Evolutionary conservation across 1,140 invertebrate genomes (phyloP).

Genomic region (Pteromalus puparum): DNA sequence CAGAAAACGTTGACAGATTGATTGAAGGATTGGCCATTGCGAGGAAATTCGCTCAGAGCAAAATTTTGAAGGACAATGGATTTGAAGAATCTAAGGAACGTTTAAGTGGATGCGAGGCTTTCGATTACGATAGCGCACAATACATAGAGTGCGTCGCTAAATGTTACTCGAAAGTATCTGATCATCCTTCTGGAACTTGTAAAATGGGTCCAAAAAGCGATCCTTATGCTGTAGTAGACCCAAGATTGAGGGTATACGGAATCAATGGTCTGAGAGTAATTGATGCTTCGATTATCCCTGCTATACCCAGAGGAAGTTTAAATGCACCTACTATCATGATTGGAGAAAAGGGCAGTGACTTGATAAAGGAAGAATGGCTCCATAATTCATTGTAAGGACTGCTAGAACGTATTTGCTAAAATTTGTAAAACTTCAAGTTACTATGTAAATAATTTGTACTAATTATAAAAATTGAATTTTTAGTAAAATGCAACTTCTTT

Average conservation of each 20-base stretch:
- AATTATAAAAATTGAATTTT: too few relatives aligned
- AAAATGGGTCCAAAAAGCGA: not conserved
- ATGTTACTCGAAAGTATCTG: not conserved
- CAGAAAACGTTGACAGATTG: not conserved
- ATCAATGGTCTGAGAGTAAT: constrained; percentile 4
- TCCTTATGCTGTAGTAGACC: constrained; percentile 1
- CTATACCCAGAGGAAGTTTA: constrained; percentile 70
- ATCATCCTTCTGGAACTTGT: constrained; percentile 4
- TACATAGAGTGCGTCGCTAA: not conserved
- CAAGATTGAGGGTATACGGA: constrained; percentile 6
- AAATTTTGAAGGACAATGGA: not conserved
- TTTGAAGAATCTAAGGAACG: not conserved
- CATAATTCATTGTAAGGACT: not conserved
- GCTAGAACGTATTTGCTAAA: too few relatives aligned
- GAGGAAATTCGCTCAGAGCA: not conserved
- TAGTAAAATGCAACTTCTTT: too few relatives aligned
- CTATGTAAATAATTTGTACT: too few relatives aligned
- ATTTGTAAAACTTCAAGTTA: too few relatives aligned
- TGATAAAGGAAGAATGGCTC: constrained; percentile 62
- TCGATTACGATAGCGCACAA: not conserved
- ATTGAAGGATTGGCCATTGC: not conserved
- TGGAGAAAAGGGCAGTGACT: constrained; percentile 74
- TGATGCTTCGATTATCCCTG: not conserved
- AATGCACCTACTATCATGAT: constrained; percentile 76
- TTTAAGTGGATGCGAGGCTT: not conserved